These are phyloP conservation scores for Minunthozetes semirufus DNA, from an alignment of 2,888 invertebrate species.

Conservation along the genomic window DNA sequence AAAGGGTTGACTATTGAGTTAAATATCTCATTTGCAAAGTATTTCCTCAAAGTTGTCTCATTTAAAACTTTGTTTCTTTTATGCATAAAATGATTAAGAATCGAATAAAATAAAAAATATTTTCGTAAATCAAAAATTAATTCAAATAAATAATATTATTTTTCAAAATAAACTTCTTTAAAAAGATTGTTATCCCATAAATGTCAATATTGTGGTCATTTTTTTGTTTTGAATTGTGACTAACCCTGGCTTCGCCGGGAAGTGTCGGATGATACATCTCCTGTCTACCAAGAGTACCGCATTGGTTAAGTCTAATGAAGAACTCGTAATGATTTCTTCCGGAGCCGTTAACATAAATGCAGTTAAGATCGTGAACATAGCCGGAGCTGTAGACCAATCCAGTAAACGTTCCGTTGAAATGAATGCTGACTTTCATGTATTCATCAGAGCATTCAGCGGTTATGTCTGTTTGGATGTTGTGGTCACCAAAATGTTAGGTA, in stretches of 20 bases:
- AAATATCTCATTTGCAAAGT: too few relatives aligned
- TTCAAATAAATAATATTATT: too few relatives aligned
- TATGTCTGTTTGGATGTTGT: slow-evolving; percentile 60
- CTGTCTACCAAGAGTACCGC: slow-evolving; percentile 74
- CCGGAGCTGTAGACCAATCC: slow-evolving; percentile 86
- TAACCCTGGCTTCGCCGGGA: slow-evolving; percentile 41
- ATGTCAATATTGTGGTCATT: too few relatives aligned
- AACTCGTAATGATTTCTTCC: slow-evolving; percentile 87
- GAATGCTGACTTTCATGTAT: slow-evolving; percentile 87
- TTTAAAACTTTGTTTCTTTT: too few relatives aligned
- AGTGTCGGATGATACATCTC: slow-evolving; percentile 42
- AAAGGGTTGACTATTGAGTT: too few relatives aligned
- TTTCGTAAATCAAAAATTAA: too few relatives aligned
- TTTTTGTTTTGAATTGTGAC: too few relatives aligned
- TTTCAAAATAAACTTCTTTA: too few relatives aligned
- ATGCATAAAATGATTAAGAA: too few relatives aligned
- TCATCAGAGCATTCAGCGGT: slow-evolving; percentile 93
- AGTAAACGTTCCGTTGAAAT: slow-evolving; percentile 81
- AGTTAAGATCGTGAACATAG: slow-evolving; percentile 86
- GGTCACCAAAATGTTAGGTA: neutral
- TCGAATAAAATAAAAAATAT: too few relatives aligned
- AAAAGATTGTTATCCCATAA: neutral
- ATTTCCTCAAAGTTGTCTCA: too few relatives aligned
- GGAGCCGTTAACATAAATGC: slow-evolving; percentile 89
- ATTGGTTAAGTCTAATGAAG: slow-evolving; percentile 82